Conservation (phyloP, 2,797 vertebrate genomes). For the Poeciliopsis gracilis region DNA sequence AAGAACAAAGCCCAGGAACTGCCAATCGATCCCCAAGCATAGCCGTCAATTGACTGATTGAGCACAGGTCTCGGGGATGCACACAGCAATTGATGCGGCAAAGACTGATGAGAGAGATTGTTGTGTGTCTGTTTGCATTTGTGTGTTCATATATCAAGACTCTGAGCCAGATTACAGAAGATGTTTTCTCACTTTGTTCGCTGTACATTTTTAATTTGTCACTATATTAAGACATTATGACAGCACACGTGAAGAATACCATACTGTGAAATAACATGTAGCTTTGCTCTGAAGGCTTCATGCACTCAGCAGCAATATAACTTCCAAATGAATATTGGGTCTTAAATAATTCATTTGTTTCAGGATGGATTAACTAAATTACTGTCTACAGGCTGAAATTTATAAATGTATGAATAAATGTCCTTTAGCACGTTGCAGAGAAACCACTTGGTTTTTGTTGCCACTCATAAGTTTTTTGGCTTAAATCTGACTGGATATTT, state of each 20-base stretch:
- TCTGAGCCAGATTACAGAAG: conserved; percentile 40
- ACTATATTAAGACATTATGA: conserved; percentile 18
- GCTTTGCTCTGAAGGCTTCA: neutral
- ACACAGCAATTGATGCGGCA: conserved; percentile 53
- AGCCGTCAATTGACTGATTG: conserved; percentile 68
- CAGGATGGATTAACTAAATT: neutral
- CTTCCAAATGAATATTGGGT: too few relatives aligned
- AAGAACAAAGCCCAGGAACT: conserved; percentile 69
- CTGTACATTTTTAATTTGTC: conserved; percentile 37
- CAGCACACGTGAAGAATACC: neutral
- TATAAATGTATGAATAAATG: conserved; percentile 8
- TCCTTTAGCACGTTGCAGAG: neutral
- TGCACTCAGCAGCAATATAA: neutral
- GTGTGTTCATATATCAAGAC: conserved; percentile 46
- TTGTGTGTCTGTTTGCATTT: conserved; percentile 39
- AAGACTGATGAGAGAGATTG: conserved; percentile 69
- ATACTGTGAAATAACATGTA: conserved; percentile 3
- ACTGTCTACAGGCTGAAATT: neutral
- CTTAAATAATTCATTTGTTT: neutral
- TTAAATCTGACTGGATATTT: neutral
- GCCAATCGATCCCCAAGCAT: conserved; percentile 72
- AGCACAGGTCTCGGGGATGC: conserved; percentile 64
- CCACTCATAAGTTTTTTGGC: neutral
- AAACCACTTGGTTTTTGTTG: neutral
- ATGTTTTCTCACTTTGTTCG: conserved; percentile 41